Conservation (phyloP, 2,797 vertebrate species). For the Pitangus sulphuratus region DNA sequence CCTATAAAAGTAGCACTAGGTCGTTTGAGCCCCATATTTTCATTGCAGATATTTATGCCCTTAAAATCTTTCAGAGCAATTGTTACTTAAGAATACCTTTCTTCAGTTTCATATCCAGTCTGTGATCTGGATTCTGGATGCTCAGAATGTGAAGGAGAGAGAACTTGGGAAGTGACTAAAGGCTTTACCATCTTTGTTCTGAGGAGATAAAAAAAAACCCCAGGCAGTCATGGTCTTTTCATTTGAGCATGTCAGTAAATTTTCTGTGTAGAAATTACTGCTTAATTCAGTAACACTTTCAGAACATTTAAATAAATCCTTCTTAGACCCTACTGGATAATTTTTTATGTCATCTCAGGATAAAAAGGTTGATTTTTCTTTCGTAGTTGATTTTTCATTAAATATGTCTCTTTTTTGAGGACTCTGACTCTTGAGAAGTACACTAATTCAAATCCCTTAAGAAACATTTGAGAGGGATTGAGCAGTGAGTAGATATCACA, state of each 20-base stretch:
- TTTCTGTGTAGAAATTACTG: background rate
- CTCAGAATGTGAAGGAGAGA: background rate
- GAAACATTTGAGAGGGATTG: background rate
- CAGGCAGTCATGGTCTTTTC: background rate
- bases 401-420: background rate
- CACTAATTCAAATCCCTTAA: background rate
- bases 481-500: background rate
- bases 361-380: background rate
- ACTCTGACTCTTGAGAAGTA: background rate
- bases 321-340: background rate
- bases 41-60: background rate
- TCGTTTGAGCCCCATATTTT: background rate
- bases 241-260: background rate
- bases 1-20: background rate
- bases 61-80: background rate
- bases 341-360: background rate
- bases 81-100: background rate
- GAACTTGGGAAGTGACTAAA: background rate
- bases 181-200: background rate
- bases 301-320: background rate
- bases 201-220: background rate
- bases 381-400: background rate
- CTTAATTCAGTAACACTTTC: background rate
- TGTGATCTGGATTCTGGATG: background rate
- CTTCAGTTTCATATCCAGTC: background rate